phyloP scores from a whole-genome alignment of 2,888 invertebrate species.

The Slavum lentiscoides region DNA sequence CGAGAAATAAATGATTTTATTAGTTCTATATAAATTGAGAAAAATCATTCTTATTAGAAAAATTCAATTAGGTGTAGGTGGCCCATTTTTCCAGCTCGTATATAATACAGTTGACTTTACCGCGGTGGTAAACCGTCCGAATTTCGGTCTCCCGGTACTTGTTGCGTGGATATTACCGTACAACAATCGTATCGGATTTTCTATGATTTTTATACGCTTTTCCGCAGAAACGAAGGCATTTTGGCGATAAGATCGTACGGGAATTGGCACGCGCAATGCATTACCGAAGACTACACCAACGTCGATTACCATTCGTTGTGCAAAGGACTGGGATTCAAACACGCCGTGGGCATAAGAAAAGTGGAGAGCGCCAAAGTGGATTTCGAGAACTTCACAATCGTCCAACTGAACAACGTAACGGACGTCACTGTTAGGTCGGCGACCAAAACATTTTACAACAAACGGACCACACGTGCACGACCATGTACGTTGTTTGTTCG shows the following conservation, averaged over 20 bases:
- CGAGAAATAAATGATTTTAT: too few relatives aligned
- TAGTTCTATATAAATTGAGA: too few relatives aligned
- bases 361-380: neutral
- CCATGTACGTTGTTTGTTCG: conserved; percentile 25
- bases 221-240: conserved; percentile 53
- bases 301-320: conserved; percentile 39
- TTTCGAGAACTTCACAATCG: conserved; percentile 35
- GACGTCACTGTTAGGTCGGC: conserved; percentile 35
- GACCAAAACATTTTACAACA: conserved; percentile 19
- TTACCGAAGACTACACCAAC: conserved; percentile 42
- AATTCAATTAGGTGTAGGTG: too few relatives aligned
- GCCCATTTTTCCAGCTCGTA: too few relatives aligned
- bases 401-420: conserved; percentile 23
- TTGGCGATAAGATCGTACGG: conserved; percentile 47
- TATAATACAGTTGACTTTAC: too few relatives aligned
- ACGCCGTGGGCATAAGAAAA: conserved; percentile 21
- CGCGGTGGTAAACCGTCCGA: too few relatives aligned
- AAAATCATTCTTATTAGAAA: too few relatives aligned
- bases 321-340: conserved; percentile 36
- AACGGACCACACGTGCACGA: conserved; percentile 7
- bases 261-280: conserved; percentile 52
- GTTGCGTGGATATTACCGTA: neutral
- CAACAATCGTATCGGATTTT: neutral
- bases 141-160: too few relatives aligned
- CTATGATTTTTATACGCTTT: neutral